Percentiles rank a stretch among this genome's conserved stretches.
These are phyloP conservation scores for Stramonita haemastoma DNA, from an alignment of 2,888 invertebrate genomes.

Conservation along the genomic window DNA sequence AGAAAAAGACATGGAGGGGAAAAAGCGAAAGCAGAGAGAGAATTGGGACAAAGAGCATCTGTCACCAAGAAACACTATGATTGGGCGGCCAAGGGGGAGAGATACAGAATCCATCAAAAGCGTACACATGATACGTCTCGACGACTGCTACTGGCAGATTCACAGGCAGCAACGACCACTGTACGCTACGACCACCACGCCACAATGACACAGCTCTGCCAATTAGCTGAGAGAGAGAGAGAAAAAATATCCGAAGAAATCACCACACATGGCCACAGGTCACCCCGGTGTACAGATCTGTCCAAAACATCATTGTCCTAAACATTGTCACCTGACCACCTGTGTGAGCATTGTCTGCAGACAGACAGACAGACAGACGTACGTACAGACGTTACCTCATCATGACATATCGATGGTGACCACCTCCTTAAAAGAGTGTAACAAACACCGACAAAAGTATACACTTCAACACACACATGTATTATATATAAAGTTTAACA, in stretches of 20 bases:
- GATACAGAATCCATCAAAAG: conserved; percentile 16
- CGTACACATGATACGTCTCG: background rate
- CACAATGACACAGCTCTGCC: background rate
- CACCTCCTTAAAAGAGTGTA: too few relatives aligned
- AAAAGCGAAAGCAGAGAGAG: background rate
- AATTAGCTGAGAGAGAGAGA: background rate
- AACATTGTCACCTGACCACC: background rate
- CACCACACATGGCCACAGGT: conserved; percentile 1
- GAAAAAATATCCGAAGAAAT: background rate
- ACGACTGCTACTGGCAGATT: background rate
- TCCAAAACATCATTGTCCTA: background rate
- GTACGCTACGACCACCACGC: conserved; percentile 1
- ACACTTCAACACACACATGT: too few relatives aligned
- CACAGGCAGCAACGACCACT: background rate
- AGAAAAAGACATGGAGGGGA: background rate
- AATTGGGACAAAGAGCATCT: background rate
- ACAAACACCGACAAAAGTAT: too few relatives aligned
- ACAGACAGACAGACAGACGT: too few relatives aligned
- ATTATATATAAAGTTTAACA: too few relatives aligned
- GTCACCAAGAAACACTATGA: background rate
- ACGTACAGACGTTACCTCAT: too few relatives aligned
- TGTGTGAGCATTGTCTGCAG: background rate
- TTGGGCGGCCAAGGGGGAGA: background rate
- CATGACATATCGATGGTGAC: background rate
- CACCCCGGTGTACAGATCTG: background rate